phyloP scores from a whole-genome alignment of 2,113 vertebrate genomes.

The Archocentrus centrarchus region DNA sequence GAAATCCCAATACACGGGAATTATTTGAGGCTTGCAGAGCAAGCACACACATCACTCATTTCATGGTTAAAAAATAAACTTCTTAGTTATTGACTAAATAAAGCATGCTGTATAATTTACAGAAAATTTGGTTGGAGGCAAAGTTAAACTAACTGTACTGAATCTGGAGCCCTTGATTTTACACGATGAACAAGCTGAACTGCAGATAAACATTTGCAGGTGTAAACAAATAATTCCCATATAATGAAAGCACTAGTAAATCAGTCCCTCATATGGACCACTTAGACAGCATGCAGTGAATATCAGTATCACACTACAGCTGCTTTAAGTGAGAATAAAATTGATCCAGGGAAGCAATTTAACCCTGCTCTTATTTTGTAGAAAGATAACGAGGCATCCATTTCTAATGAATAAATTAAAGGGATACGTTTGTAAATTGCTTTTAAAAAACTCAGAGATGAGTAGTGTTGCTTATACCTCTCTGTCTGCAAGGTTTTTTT shows the following conservation, averaged over 20 bases:
- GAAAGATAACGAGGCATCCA: neutral
- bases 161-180: neutral
- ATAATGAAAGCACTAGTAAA: neutral
- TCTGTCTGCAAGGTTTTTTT: conserved; percentile 7
- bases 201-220: neutral
- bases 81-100: neutral
- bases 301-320: neutral
- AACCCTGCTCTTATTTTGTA: neutral
- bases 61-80: neutral
- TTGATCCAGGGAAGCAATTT: neutral
- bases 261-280: neutral
- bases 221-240: neutral
- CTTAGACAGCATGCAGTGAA: neutral
- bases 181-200: neutral
- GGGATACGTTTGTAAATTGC: conserved; percentile 11
- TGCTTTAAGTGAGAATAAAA: conserved; percentile 10
- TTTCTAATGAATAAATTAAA: conserved; percentile 23
- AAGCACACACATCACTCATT: neutral
- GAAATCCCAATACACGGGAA: neutral
- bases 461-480: neutral
- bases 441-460: conserved; percentile 26
- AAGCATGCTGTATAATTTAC: neutral
- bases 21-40: neutral
- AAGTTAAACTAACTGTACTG: neutral
- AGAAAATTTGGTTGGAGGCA: neutral